Base-by-base conservation (phyloP, 2,113 vertebrate species). In the Arothron firmamentum region DNA sequence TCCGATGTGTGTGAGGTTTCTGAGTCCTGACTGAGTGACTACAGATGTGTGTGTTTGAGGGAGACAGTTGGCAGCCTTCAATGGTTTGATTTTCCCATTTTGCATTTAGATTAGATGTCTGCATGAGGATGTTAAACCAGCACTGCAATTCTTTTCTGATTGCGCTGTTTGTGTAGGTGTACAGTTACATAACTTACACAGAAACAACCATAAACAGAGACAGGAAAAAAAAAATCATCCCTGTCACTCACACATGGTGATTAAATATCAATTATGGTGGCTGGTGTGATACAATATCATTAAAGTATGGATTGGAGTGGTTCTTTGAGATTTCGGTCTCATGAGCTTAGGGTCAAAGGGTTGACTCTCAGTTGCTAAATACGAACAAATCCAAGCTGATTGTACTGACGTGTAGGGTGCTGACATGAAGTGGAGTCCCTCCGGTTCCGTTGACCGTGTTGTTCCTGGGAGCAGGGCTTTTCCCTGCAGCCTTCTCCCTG, bases 391-490 rank as follows among this genome's bases (percentile, higher is more conserved):
- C 0, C 25, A 58, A 67, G 65, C 12, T 4, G 20, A 43, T 52
- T 60, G 16, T 19, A 85, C 93, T 92, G 87, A 99, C 97, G 90
- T 99, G 96, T 78, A 98, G 88, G 56, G 95, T 96, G 91, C 95
- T 98, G 83, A 97, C 94, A 54, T 98, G 97, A 21, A 97, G 92
- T 1, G 96, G 97, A 6, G 95, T 98, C 52, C 89, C 90, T 10
- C 94, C 94, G 0, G 94, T 94, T 17, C 96, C 95, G 12, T 98
- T 99, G 65, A 95, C 90, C 0, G 92, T 92, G 80, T 95, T 97
- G 87, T 94, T 93, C 76, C 92, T 95, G 28, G 90, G 86, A 9
- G 67, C 41, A 0, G 88, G 82, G 50, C 80, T 93, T 83, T 94
- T 96, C 10, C 93, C 94, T 56, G 92, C 91, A 0, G 80, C 94